Percentiles rank a stretch among this genome's conserved stretches.
phyloP scores from a whole-genome alignment of 92 coral and sea anemone species.

The Epizoanthus illoricatus region DNA sequence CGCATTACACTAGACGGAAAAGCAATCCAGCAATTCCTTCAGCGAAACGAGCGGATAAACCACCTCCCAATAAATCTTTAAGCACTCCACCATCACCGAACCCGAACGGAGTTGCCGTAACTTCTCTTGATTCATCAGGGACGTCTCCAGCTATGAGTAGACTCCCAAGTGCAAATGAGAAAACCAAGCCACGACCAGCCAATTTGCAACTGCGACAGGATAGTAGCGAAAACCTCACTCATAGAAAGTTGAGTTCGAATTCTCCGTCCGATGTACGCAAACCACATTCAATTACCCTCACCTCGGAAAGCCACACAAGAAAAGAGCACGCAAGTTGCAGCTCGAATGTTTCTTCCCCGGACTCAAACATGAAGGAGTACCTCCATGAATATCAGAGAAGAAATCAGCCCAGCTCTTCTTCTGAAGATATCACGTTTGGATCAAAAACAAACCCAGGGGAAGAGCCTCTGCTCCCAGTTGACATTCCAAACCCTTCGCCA shows the following conservation, averaged over 20 bases:
- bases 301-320: not conserved
- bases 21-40: slow-evolving; percentile 1
- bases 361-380: not conserved
- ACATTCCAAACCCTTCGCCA: not conserved
- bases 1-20: slow-evolving; percentile 1
- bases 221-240: not conserved
- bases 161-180: not conserved
- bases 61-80: not conserved
- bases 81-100: slow-evolving; percentile 17
- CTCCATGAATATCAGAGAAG: not conserved
- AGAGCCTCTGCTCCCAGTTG: not conserved
- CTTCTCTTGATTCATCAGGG: not conserved
- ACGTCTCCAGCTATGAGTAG: not conserved
- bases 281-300: not conserved
- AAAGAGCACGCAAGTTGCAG: not conserved
- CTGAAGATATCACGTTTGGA: not conserved
- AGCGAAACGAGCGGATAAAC: not conserved
- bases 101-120: not conserved
- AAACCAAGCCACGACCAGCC: not conserved
- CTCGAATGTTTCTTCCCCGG: not conserved
- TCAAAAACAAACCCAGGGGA: not conserved
- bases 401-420: not conserved
- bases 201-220: not conserved
- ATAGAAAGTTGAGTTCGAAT: not conserved
- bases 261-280: not conserved